phyloP scores from a whole-genome alignment of 2,113 vertebrate species.

The Peromyscus polionotus region DNA sequence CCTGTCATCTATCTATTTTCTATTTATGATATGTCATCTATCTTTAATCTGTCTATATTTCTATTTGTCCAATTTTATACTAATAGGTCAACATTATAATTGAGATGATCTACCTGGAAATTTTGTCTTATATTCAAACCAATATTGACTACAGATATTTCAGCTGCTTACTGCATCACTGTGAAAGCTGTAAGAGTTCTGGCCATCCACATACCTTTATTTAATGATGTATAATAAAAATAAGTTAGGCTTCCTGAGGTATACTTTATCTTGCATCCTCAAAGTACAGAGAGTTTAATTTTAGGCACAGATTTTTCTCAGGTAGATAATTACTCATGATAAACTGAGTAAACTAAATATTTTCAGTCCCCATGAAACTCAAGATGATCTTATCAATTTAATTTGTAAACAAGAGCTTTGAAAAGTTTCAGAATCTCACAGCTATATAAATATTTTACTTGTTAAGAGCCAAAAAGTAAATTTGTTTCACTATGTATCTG shows the following conservation, averaged over 20 bases:
- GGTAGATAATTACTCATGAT: conserved; percentile 49
- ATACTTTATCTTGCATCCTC: background rate
- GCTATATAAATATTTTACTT: conserved; percentile 36
- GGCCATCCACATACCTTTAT: background rate
- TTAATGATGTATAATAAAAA: background rate
- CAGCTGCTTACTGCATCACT: background rate
- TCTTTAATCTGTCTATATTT: background rate
- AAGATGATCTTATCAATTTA: conserved; percentile 49
- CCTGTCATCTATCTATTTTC: background rate
- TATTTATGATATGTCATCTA: background rate
- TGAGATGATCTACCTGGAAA: background rate
- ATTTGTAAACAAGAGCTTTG: conserved; percentile 38
- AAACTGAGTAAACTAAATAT: conserved; percentile 27
- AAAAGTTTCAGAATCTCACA: background rate
- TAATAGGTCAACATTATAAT: background rate
- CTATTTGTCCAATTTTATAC: background rate
- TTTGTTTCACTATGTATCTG: background rate
- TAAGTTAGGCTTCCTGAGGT: background rate
- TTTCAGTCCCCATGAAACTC: background rate
- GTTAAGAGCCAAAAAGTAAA: background rate
- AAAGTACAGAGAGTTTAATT: conserved; percentile 28
- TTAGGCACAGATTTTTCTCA: conserved; percentile 6
- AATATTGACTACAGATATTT: conserved; percentile 9
- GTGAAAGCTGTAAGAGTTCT: background rate
- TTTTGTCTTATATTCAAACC: background rate